These are phyloP conservation scores for Odontamblyopus lacepedii DNA, from an alignment of 2,797 vertebrate species.

Conservation along the genomic window DNA sequence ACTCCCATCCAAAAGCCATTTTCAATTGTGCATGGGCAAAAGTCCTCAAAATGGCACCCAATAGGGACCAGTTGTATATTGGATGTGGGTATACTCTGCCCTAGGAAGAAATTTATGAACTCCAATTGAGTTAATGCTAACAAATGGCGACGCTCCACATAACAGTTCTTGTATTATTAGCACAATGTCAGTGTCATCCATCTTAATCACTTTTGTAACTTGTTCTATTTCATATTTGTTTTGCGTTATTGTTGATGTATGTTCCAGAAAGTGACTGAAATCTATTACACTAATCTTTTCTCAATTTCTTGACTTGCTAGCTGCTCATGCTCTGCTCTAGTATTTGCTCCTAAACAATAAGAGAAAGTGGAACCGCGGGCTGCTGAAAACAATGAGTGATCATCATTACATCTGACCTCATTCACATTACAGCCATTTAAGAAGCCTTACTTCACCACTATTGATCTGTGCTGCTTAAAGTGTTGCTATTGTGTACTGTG, in stretches of 20 bases:
- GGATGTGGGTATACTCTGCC: background rate
- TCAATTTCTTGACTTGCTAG: background rate
- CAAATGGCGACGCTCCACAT: background rate
- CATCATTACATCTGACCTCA: background rate
- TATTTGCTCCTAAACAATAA: background rate
- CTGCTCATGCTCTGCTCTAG: background rate
- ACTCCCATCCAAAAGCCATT: too few relatives aligned
- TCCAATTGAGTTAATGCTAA: background rate
- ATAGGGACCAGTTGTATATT: background rate
- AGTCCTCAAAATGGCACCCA: background rate
- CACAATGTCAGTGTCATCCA: background rate
- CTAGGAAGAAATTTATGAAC: background rate
- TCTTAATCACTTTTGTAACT: background rate
- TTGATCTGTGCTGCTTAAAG: background rate
- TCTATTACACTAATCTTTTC: background rate
- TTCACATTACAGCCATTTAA: conserved; percentile 17
- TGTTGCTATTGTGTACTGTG: conserved; percentile 3
- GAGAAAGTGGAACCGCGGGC: background rate
- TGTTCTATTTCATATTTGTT: background rate
- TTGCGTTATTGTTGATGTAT: background rate
- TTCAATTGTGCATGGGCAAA: background rate
- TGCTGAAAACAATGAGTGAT: conserved; percentile 3
- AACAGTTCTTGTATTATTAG: too few relatives aligned
- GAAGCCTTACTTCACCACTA: background rate
- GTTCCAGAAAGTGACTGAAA: too few relatives aligned